These are phyloP conservation scores for Zaprionus lineosus DNA, from an alignment of 2,888 invertebrate species.

Conservation along the genomic window DNA sequence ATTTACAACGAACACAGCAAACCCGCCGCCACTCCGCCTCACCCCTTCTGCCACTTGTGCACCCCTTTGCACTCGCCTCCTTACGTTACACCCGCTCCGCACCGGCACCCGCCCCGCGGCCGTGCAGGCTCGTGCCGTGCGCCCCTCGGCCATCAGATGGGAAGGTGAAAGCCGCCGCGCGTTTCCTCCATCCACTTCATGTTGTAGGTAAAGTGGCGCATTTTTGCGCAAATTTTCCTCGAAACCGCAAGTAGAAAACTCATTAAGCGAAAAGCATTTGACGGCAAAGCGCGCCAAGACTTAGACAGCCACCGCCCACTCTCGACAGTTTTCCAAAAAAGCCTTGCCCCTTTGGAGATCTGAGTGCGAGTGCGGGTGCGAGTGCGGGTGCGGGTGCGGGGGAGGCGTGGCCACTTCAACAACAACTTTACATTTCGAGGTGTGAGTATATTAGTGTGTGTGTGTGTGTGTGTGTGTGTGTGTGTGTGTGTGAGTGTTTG, in stretches of 20 bases:
- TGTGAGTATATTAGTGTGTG: not conserved
- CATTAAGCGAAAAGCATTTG: slow-evolving; percentile 76
- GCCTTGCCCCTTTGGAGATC: too few species aligned
- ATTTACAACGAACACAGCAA: slow-evolving; percentile 63
- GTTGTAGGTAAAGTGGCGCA: slow-evolving; percentile 72
- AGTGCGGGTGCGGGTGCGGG: too few species aligned
- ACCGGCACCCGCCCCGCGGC: too few species aligned
- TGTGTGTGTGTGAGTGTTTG: not conserved
- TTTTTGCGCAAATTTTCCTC: slow-evolving; percentile 72
- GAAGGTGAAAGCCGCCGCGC: slow-evolving; percentile 48
- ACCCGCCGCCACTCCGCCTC: not conserved
- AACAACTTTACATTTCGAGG: slow-evolving; percentile 19
- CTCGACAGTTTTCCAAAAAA: slow-evolving; percentile 23
- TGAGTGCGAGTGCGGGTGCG: too few species aligned
- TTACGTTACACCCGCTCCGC: not conserved
- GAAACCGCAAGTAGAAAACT: slow-evolving; percentile 77
- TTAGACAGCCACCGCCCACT: slow-evolving; percentile 10
- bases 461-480: not conserved
- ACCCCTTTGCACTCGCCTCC: not conserved
- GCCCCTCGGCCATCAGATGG: not conserved
- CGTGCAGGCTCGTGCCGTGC: not conserved
- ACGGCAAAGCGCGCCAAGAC: slow-evolving; percentile 49
- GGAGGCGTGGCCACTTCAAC: slow-evolving; percentile 32
- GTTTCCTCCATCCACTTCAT: slow-evolving; percentile 49
- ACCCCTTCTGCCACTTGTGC: slow-evolving; percentile 5